Base-by-base conservation (phyloP, 2,113 vertebrate genomes). In the Triplophysa tibetana region DNA sequence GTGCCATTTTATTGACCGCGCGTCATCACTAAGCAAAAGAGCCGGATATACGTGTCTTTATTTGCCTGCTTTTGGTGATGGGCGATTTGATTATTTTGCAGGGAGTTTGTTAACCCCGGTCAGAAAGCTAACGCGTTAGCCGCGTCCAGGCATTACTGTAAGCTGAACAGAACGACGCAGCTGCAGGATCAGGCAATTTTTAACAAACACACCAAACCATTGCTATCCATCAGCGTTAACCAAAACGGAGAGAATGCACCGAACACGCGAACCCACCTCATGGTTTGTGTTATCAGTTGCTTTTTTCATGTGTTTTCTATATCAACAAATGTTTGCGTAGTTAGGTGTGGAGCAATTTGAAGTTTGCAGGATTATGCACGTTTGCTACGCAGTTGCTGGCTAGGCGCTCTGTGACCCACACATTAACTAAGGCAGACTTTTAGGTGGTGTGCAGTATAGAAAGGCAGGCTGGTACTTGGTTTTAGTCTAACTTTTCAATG, bases 21-120 rank as follows among this genome's bases (percentile, higher is more conserved):
- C 45, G 33, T 33, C 26, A 43, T 45, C 3, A 9, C 4, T 61
- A 41, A 54, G 17, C 38, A 77, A n/a, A 4, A 3, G 10, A 48
- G n/a, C 43, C 1, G 43, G 61, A 54, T 66, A 41, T 61, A 65
- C 33, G n/a, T 17, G 13, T 41, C 23, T 13, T 29, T 75, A 24
- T 26, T 26, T 72, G 83, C 21, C n/a, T 19, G 69, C 68, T 54
- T 79, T 85, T 85, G 79, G 83, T 88, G 79, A 83, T 77, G 77
- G 60, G 75, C 72, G 83, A 82, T 81, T 81, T 86, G 81, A 87
- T 88, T 89, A 83, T 82, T 67, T 62, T 82, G 85, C 83, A 79
- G 67, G 88, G 74, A 82, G 82, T 85, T 85, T 58, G 84, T 77
- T 77, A 78, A 84, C 63, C 83, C 83, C 81, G 83, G 83, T 69